Evolutionary conservation across 2,888 invertebrate species (phyloP).

Genomic region (Molanna angustata): DNA sequence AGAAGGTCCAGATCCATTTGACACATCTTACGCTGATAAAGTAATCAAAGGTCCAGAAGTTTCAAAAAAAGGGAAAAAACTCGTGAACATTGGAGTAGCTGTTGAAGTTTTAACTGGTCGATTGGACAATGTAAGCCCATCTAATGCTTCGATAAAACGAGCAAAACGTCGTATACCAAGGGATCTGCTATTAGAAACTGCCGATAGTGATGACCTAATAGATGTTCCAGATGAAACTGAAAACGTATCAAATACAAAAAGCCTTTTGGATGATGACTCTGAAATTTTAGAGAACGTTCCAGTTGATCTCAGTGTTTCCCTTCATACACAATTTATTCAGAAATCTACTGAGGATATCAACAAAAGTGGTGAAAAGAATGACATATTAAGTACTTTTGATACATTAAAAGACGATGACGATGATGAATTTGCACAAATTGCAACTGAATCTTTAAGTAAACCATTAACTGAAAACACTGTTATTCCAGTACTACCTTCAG

Average conservation of each 20-base stretch:
- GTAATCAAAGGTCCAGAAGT: slow-evolving; percentile 75
- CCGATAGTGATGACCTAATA: slow-evolving; percentile 49
- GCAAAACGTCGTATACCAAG: slow-evolving; percentile 61
- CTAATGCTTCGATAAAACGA: slow-evolving; percentile 48
- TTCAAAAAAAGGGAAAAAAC: slow-evolving; percentile 69
- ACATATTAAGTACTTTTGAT: slow-evolving; percentile 55
- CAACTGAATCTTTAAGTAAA: slow-evolving; percentile 70
- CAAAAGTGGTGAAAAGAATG: slow-evolving; percentile 36
- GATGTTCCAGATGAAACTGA: slow-evolving; percentile 36
- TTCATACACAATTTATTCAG: slow-evolving; percentile 55
- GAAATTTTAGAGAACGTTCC: slow-evolving; percentile 66
- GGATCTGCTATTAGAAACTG: slow-evolving; percentile 66
- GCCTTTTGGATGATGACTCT: slow-evolving; percentile 72
- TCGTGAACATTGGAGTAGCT: slow-evolving; percentile 80
- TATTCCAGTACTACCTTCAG: slow-evolving; percentile 42
- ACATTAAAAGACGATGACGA: slow-evolving; percentile 57
- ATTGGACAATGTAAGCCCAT: slow-evolving; percentile 70
- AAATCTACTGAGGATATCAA: slow-evolving; percentile 41
- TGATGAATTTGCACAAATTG: slow-evolving; percentile 75
- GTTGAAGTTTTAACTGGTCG: slow-evolving; percentile 85
- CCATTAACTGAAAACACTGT: slow-evolving; percentile 46
- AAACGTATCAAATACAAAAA: slow-evolving; percentile 46
- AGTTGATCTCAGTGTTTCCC: slow-evolving; percentile 67
- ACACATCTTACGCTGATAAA: slow-evolving; percentile 83
- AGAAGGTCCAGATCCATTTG: slow-evolving; percentile 79